phyloP scores from a whole-genome alignment of 2,888 invertebrate genomes.

The Drosophila kambysellisi region DNA sequence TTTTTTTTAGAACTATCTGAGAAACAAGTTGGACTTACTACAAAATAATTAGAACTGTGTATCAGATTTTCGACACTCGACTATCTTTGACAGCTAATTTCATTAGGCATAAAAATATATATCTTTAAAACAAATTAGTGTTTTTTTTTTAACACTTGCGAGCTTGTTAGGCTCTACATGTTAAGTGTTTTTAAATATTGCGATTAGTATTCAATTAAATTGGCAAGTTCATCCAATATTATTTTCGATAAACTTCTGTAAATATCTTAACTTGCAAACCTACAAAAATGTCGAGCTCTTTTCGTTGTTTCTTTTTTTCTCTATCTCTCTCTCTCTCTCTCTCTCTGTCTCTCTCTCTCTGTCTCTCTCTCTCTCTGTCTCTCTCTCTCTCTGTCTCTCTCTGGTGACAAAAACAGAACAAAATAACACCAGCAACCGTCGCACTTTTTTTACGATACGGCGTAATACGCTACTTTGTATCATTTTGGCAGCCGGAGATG shows the following conservation, averaged over 20 bases:
- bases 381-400: not conserved
- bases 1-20: not conserved
- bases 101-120: not conserved
- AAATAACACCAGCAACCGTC: conserved; percentile 53
- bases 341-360: not conserved
- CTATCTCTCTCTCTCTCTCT: not conserved
- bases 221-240: not conserved
- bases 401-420: not conserved
- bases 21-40: not conserved
- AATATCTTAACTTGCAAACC: conserved; percentile 4
- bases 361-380: not conserved
- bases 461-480: conserved; percentile 71
- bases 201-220: not conserved
- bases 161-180: not conserved
- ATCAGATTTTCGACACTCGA: not conserved
- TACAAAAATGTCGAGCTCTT: conserved; percentile 6
- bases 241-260: conserved; percentile 17
- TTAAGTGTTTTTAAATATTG: not conserved
- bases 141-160: not conserved
- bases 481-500: conserved; percentile 53
- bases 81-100: not conserved
- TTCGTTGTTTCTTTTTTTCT: not conserved
- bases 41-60: not conserved
- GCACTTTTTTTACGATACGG: conserved; percentile 69
- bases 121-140: no score